Evolutionary conservation across 2,888 invertebrate genomes (phyloP), one percentile per base, ranked within the genome.

Genomic region (Galerucella nymphaeae): DNA sequence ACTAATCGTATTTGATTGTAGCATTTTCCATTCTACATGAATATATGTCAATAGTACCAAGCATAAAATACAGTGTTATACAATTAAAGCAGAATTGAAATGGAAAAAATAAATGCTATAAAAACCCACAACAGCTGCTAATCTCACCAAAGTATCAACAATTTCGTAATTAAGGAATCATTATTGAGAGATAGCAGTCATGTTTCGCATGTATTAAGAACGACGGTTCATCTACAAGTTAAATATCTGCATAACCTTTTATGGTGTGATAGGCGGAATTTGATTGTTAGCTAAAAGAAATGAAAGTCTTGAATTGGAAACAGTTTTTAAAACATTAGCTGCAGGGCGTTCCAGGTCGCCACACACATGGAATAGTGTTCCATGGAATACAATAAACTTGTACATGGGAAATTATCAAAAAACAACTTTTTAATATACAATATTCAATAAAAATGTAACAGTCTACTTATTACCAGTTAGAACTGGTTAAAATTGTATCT

Each of bases 81-180:
- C 58, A 30, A 5, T 14, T 58, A 30, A 58, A 58, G 0, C 23
- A 23, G 58, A 30, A 58, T 13, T 58, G 14, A n/a, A 30, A 58
- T 23, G n/a, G n/a, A n/a, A 58, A 58, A 58, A 30, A 30, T 30
- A 13, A 58, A 23, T 4, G 30, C 30, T 30, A 42, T 62, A 62
- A 41, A 62, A 62, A 42, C 42, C 61, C 42, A 62, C 61, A 16
- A 62, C 61, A 9, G 11, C 13, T 38, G 61, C 41, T 62, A 62
- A 62, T 62, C 61, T 62, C 18, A 13, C 11, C 8, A 62, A 16
- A 10, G 41, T 41, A 62, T 62, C 61, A 42, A 38, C 61, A 62
- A 62, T 62, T 62, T 62, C 42, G 61, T 62, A 62, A 62, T 62
- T 61, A 61, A 61, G 61, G 41, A 61, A 61, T 61, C 61, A 61